phyloP scores from a whole-genome alignment of 1,140 invertebrate genomes.

The Rhopalosiphum padi region DNA sequence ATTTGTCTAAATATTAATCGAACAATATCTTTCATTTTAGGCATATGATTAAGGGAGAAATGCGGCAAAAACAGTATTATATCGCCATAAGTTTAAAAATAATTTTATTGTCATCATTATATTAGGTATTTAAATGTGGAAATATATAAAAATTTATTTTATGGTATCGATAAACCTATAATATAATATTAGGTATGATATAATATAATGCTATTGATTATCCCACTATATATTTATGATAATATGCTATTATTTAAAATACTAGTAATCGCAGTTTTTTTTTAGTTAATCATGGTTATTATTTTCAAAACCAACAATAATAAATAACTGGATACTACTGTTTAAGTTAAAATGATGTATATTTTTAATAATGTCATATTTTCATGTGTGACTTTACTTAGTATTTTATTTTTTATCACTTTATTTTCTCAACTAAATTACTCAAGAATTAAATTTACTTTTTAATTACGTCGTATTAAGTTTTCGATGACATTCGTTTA shows the following conservation, averaged over 20 bases:
- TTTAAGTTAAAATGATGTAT: neutral
- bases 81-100: too few species aligned
- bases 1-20: neutral
- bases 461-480: neutral
- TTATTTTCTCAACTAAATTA: neutral
- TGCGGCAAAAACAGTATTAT: too few species aligned
- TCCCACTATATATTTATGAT: neutral
- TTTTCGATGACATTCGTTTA: conserved; percentile 8
- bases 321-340: neutral
- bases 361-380: neutral
- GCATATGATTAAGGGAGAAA: too few species aligned
- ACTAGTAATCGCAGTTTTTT: neutral
- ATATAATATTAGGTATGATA: neutral
- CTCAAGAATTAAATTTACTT: conserved; percentile 6
- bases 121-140: too few species aligned
- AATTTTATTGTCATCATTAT: too few species aligned
- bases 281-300: neutral
- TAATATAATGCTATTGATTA: neutral
- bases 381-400: neutral
- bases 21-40: too few species aligned
- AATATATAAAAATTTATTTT: neutral
- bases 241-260: neutral
- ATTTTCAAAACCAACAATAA: neutral
- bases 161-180: neutral
- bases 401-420: neutral